Evolutionary conservation across 2,113 vertebrate genomes (phyloP), one percentile per base, ranked within the genome.

Genomic region (Herpetotheres cachinnans): DNA sequence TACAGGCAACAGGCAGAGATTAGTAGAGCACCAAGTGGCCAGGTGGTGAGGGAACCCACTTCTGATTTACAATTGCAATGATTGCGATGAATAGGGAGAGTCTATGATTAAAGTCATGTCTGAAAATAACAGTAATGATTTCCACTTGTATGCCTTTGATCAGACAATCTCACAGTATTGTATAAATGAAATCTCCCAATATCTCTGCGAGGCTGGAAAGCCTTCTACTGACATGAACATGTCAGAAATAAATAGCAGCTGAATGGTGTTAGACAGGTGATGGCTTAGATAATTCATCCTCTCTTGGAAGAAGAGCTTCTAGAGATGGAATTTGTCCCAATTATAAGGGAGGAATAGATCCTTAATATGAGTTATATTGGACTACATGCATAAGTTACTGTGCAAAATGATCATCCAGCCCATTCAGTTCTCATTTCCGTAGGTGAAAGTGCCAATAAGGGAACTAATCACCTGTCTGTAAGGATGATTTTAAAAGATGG

Each of bases 41-140:
- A 96, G 96, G 95, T 95, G 87, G 80, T 94, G 56, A 95, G 36
- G 52, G 76, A 96, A 90, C 72, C 61, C 85, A 93, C 76, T 96
- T 86, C 87, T 79, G 70, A 77, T 77, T 91, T 86, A 96, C 94
- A 96, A 94, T 94, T 76, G 91, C 93, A 83, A 55, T 97, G 95
- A 97, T 97, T 97, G 90, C 50, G 0, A 93, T 97, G 96, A 97
- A 96, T 96, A 93, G 93, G 71, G 59, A 93, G 93, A 95, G 59
- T 74, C 89, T 95, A 42, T 77, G 93, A 93, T 90, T 94, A 95
- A 92, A 96, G 89, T 92, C 20, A 46, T 49, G 82, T 63, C 96
- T 97, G 93, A 94, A 95, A 97, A 97, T 95, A 95, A 95, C 96
- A 90, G 93, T 95, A 95, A 94, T 94, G 90, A 96, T 95, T 97